Conservation (phyloP, 2,888 invertebrate species). For the Oscheius sp. region DNA sequence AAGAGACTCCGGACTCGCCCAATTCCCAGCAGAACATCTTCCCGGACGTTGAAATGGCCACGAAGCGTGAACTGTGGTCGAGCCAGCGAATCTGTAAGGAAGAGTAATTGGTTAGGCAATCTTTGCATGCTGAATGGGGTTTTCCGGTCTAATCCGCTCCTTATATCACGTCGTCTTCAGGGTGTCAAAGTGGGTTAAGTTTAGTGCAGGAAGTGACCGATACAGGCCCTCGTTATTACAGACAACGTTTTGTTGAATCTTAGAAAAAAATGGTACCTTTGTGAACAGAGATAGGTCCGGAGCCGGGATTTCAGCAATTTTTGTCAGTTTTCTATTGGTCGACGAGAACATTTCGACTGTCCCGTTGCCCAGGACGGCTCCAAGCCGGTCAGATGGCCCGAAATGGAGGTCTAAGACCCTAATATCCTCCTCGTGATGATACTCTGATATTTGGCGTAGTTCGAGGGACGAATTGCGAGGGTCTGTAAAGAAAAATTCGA, state of each 20-base stretch:
- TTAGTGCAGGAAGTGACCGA: no score
- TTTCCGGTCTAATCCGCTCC: no score
- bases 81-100: slow-evolving; percentile 17
- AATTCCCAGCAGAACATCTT: slow-evolving; percentile 8
- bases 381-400: not conserved
- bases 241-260: not conserved
- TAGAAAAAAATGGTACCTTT: slow-evolving; percentile 7
- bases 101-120: no score
- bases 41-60: slow-evolving; percentile 21
- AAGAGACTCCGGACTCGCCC: not conserved
- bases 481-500: not conserved
- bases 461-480: not conserved
- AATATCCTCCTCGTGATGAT: slow-evolving; percentile 1
- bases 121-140: no score
- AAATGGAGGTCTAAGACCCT: slow-evolving; percentile 14
- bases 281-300: slow-evolving; percentile 27
- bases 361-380: slow-evolving; percentile 3
- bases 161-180: no score
- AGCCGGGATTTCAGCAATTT: not conserved
- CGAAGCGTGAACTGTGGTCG: not conserved
- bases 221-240: no score
- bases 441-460: not conserved
- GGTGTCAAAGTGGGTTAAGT: no score
- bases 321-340: not conserved
- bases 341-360: not conserved